phyloP scores from a whole-genome alignment of 2,113 vertebrate genomes.

The Aspiorhynchus laticeps region DNA sequence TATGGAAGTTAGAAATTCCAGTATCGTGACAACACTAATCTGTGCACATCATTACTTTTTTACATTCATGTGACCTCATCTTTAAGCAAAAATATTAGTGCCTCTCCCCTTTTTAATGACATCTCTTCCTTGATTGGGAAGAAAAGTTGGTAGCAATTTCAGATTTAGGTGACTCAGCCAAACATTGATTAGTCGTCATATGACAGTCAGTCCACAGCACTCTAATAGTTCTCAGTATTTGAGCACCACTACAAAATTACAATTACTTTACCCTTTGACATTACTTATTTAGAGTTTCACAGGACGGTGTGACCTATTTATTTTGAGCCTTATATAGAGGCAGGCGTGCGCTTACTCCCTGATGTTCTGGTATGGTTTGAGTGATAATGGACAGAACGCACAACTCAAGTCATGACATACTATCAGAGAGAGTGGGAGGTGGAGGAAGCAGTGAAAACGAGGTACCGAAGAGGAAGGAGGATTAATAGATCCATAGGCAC shows the following conservation, averaged over 20 bases:
- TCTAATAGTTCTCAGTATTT: not conserved
- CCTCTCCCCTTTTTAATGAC: too few relatives aligned
- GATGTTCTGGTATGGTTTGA: not conserved
- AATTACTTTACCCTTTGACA: conserved; percentile 20
- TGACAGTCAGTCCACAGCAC: not conserved
- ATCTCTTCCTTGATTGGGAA: too few relatives aligned
- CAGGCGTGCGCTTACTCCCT: not conserved
- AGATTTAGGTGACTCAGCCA: too few relatives aligned
- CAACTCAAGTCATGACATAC: conserved; percentile 32
- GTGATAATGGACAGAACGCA: conserved; percentile 39
- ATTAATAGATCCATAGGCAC: not conserved
- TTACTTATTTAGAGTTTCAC: conserved; percentile 45
- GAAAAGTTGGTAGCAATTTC: too few relatives aligned
- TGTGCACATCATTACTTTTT: too few relatives aligned
- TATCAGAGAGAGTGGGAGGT: not conserved
- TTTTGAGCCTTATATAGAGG: conserved; percentile 2
- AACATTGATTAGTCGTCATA: not conserved
- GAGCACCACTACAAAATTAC: not conserved
- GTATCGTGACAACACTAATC: too few relatives aligned
- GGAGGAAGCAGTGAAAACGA: not conserved
- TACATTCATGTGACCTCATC: too few relatives aligned
- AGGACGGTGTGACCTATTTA: conserved; percentile 25
- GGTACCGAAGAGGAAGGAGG: not conserved
- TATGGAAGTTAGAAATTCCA: too few relatives aligned
- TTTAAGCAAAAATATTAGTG: too few relatives aligned